Base-by-base conservation (phyloP, 2,888 invertebrate genomes). In the Apoda limacodes region DNA sequence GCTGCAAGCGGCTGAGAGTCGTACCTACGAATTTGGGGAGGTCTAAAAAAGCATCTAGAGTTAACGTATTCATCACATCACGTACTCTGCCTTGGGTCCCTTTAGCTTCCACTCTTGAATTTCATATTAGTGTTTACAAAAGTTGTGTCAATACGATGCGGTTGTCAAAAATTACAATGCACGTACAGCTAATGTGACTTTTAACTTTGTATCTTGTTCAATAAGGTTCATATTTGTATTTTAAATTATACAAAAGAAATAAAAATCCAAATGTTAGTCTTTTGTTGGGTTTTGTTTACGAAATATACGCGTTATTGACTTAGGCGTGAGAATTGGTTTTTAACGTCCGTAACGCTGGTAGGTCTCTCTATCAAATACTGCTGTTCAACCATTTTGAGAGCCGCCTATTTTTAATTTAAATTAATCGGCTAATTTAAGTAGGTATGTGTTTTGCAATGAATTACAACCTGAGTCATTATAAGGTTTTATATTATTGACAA, bases 121-220 rank as follows among this genome's bases (percentile, higher is more conserved):
- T 74, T 67, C 65, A 68, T 78, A 75, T 76, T 74, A 75, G 60
- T 76, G 61, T 75, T 75, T 75, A 78, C 74, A 67, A 71, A 76
- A 71, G 74, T 59, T 67, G 61, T 64, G 72, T 74, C 69, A 75
- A 76, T 65, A 72, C 53, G 52, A 52, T 58, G 60, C 49, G 57
- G 69, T 64, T 63, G 69, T 62, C 55, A 58, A 63, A 60, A 54
- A 56, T 58, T 55, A 58, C 53, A 58, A 58, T 51, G 54, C 39
- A 34, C 31, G 13, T 45, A 24, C 30, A 20, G 31, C 21, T 35
- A 37, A 26, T 23, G 32, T 34, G 40, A 32, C 34, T 34, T 43
- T 31, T 31, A 37, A 45, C 51, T 48, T 36, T 56, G 48, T 37
- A 22, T 3, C 13, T 17, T 11, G 9, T 11, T 11, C 4, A 15